Evolutionary conservation across 2,888 invertebrate genomes (phyloP), one percentile per base, ranked within the genome.

Genomic region (Eupelmus urozonus): DNA sequence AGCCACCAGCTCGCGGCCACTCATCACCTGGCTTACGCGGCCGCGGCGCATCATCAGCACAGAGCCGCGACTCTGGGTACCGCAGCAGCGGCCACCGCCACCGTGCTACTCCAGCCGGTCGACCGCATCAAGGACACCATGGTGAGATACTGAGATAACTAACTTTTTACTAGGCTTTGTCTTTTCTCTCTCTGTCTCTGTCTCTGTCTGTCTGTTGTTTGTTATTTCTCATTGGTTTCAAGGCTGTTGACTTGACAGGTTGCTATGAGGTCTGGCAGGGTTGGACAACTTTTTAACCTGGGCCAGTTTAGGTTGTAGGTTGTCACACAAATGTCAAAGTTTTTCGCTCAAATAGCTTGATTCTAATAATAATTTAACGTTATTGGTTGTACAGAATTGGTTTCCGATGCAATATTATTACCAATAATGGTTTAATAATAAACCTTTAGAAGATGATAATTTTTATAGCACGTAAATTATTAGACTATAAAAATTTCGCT

Each of bases 41-140:
- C 9, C 9, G 13, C 9, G 2, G 13, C 9, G 20, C 79, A 79
- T 29, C 80, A 80, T 20, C 80, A 83, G 23, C 87, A 83, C 49
- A 79, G 49, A 73, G 60, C 74, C 2, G 62, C 74, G 23, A 59
- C 69, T 23, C 55, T 63, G 13, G 59, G 74, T 70, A 86, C 67
- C 86, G 87, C 82, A 85, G 87, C 78, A 85, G 87, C 85, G 18
- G 83, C 87, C 29, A 83, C 87, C 70, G 84, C 87, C 79, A 86
- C 89, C 55, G 88, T 89, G 67, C 85, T 89, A 29, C 87, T 89
- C 65, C 89, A 88, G 82, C 89, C 89, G 72, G 87, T 88, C 63
- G 88, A 89, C 82, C 88, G 87, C 83, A 84, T 88, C 87, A 89
- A 89, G 85, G 89, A 89, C 86, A 87, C 87, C 82, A 90, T 90